Base-by-base conservation (phyloP, 2,113 vertebrate species). In the Rhinopomastus cyanomelas region DNA sequence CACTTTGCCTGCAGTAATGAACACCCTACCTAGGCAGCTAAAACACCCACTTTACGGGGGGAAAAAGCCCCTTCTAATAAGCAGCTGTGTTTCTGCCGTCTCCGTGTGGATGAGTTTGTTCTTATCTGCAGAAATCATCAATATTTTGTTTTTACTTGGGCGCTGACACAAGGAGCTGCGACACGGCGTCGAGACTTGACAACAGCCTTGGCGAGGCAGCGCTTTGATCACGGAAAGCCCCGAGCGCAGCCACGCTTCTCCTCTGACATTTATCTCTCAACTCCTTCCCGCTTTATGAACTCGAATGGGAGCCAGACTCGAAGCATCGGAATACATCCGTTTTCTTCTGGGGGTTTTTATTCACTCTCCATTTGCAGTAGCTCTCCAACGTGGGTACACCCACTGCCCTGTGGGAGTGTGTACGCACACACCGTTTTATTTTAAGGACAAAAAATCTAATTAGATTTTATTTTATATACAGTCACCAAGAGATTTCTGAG, bases 181-280 rank as follows among this genome's bases (percentile, higher is more conserved):
- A 91, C 68, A 91, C 60, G 13, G 44, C 68, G 1, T 85, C 90
- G 89, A 15, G 92, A 67, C 81, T 71, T 94, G 95, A 93, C 88
- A 95, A 61, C 11, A 42, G 53, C 16, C 52, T 74, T 59, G 77
- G 66, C 85, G 46, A 46, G 82, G 67, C 52, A 76, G 44, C 19
- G 34, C 75, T 96, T 93, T 90, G 94, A 92, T 96, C 61, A 13
- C 34, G 46, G 30, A 73, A 90, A 95, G 61, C 80, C 92, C 79
- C 12, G 79, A 84, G 88, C n/a, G 0, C 2, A 36, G 84, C 55
- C 64, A 64, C 73, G 16, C 64, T 88, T 79, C 83, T 89, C 75
- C 77, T 52, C 17, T 44, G 73, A 81, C 72, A 81, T 94, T 92
- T 93, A 55, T 92, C 79, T 76, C 37, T 69, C 78, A 85, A 1